Evolutionary conservation across 2,113 vertebrate genomes (phyloP).

Genomic region (Myrmophylax atrothorax): DNA sequence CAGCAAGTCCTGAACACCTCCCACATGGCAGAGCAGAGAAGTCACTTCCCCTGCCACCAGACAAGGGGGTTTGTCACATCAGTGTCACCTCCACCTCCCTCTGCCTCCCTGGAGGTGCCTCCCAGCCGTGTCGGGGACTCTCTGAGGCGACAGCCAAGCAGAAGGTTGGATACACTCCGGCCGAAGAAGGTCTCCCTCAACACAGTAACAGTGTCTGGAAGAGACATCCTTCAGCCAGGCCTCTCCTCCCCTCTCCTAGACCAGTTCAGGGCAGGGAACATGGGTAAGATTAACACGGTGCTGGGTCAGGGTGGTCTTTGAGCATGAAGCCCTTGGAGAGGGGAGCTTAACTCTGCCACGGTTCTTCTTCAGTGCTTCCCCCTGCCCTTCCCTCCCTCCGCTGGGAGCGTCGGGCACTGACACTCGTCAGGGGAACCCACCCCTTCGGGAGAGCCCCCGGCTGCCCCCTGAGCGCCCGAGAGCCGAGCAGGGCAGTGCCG

Average conservation of each 20-base stretch:
- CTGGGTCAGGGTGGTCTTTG: neutral
- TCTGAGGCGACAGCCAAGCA: neutral
- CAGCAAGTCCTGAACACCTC: neutral
- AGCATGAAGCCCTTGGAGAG: accelerated
- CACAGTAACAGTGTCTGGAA: accelerated
- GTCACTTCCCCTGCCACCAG: neutral
- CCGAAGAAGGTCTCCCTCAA: accelerated
- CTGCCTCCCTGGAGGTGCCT: neutral
- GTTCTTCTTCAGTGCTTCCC: neutral
- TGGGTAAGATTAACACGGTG: accelerated
- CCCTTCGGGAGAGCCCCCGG: neutral
- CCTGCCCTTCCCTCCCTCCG: neutral
- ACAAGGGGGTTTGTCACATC: neutral
- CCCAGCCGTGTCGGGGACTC: accelerated
- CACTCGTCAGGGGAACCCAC: neutral
- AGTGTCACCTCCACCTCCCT: neutral
- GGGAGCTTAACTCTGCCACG: accelerated
- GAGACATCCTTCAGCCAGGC: neutral
- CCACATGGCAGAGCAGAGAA: accelerated
- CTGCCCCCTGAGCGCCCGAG: accelerated
- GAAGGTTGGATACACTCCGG: accelerated
- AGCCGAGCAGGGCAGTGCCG: neutral
- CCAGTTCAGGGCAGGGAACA: neutral
- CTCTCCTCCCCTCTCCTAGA: neutral
- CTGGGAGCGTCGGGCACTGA: neutral